Evolutionary conservation across 1,140 invertebrate genomes (phyloP).

Genomic region (Vanessa atalanta): DNA sequence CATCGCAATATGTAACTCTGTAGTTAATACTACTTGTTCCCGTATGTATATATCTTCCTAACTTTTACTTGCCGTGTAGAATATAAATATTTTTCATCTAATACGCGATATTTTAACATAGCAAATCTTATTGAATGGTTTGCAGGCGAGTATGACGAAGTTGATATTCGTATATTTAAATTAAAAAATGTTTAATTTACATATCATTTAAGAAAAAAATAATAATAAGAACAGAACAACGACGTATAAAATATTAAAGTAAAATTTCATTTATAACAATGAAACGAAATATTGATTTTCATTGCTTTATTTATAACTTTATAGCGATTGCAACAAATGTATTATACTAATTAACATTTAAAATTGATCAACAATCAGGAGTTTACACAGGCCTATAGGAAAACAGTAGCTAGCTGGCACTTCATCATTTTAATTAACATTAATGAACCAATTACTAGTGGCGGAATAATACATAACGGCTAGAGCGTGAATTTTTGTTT

Average conservation of each 20-base stretch:
- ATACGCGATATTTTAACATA: neutral
- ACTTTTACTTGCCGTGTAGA: neutral
- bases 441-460: slow-evolving; percentile 59
- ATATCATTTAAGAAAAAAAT: too few relatives aligned
- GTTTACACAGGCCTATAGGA: slow-evolving; percentile 29
- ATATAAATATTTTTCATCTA: slow-evolving; percentile 16
- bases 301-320: slow-evolving; percentile 3
- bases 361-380: slow-evolving; percentile 29
- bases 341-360: slow-evolving; percentile 35
- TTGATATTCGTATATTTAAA: neutral
- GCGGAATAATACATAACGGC: slow-evolving; percentile 48
- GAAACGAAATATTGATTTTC: slow-evolving; percentile 6
- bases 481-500: slow-evolving; percentile 58
- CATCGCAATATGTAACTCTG: slow-evolving; percentile 23
- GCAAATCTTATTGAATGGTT: neutral
- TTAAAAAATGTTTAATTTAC: neutral
- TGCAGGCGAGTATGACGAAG: neutral
- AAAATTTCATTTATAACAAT: slow-evolving; percentile 1
- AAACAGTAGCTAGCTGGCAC: slow-evolving; percentile 39
- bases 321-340: slow-evolving; percentile 15
- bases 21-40: neutral
- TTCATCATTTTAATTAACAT: slow-evolving; percentile 57
- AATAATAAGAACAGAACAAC: neutral
- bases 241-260: neutral
- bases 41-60: slow-evolving; percentile 6